These are phyloP conservation scores for Dromius quadrimaculatus DNA, from an alignment of 2,888 invertebrate species.

Conservation along the genomic window DNA sequence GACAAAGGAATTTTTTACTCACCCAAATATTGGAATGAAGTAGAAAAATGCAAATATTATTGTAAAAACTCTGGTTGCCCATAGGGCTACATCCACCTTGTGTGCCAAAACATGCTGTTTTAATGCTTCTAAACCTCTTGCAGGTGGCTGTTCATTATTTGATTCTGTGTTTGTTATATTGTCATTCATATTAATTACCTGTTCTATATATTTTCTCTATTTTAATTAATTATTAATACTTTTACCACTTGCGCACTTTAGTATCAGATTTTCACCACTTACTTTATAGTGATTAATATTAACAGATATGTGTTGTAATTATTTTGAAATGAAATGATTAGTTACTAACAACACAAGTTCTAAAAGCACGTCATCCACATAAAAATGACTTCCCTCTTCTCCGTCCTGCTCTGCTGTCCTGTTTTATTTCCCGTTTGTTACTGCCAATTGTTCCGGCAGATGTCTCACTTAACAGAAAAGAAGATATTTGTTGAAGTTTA, in stretches of 20 bases:
- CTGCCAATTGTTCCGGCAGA: not conserved
- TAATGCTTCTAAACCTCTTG: slow-evolving; percentile 74
- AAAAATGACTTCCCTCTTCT: slow-evolving; percentile 31
- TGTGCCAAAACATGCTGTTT: slow-evolving; percentile 82
- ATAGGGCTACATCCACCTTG: slow-evolving; percentile 88
- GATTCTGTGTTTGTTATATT: slow-evolving; percentile 51
- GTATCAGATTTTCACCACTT: not conserved
- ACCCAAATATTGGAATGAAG: slow-evolving; percentile 91
- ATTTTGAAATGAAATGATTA: slow-evolving; percentile 23
- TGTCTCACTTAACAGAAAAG: too few species aligned
- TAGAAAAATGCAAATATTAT: slow-evolving; percentile 87
- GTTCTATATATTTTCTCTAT: not conserved
- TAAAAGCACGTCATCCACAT: slow-evolving; percentile 47
- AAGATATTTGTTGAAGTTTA: not conserved
- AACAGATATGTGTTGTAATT: slow-evolving; percentile 26
- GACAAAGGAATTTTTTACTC: slow-evolving; percentile 66
- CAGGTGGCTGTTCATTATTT: slow-evolving; percentile 59
- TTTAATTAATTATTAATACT: slow-evolving; percentile 4
- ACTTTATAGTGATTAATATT: slow-evolving; percentile 13
- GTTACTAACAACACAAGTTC: slow-evolving; percentile 37
- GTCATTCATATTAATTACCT: slow-evolving; percentile 57
- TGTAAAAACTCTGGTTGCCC: slow-evolving; percentile 87
- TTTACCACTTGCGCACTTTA: not conserved
- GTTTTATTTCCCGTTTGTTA: not conserved
- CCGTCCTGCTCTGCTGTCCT: not conserved